These are phyloP conservation scores for Chorisops tibialis DNA, from an alignment of 2,888 invertebrate species.

Conservation along the genomic window DNA sequence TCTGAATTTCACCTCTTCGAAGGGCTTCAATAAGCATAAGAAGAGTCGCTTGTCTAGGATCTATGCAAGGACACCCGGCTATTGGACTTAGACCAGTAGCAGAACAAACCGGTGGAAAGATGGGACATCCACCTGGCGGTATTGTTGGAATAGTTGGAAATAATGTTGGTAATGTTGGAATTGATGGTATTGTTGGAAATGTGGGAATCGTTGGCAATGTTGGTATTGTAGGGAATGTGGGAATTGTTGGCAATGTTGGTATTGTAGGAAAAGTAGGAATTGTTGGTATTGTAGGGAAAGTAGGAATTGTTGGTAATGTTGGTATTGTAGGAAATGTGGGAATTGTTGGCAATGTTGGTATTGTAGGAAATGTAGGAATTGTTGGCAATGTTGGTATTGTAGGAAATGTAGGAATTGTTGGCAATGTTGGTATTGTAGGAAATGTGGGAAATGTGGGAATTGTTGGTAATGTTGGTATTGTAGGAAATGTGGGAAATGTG, in stretches of 20 bases:
- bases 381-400: constrained; percentile 38
- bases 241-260: background rate
- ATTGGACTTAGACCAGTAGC: constrained; percentile 43
- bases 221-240: constrained; percentile 22
- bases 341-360: constrained; percentile 19
- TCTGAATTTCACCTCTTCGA: constrained; percentile 10
- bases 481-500: constrained; percentile 26
- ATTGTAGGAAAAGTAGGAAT: constrained; percentile 10
- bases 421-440: background rate
- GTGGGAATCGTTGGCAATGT: constrained; percentile 23
- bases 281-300: constrained; percentile 10
- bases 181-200: background rate
- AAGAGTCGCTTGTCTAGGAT: constrained; percentile 40
- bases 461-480: constrained; percentile 20
- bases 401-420: constrained; percentile 28
- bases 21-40: background rate
- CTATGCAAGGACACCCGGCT: constrained; percentile 49
- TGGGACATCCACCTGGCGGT: constrained; percentile 37
- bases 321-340: constrained; percentile 15
- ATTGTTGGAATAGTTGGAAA: constrained; percentile 33
- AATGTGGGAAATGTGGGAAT: constrained; percentile 5
- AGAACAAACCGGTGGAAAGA: constrained; percentile 44
- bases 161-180: constrained; percentile 21
- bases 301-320: constrained; percentile 1
- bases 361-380: constrained; percentile 25